These are phyloP conservation scores for Drosophila borborema DNA, from an alignment of 2,888 invertebrate genomes.

Conservation along the genomic window DNA sequence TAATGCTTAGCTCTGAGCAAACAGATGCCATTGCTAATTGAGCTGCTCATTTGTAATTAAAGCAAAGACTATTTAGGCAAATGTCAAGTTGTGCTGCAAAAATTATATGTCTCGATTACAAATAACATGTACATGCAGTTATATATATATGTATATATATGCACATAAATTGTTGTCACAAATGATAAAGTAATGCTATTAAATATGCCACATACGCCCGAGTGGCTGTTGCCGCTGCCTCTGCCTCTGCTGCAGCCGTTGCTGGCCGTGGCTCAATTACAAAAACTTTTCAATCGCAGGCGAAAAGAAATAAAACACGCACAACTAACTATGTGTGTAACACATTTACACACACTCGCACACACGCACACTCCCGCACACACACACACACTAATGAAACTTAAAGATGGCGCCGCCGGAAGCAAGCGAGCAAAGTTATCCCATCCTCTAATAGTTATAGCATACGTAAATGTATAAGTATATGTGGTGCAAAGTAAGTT, in stretches of 20 bases:
- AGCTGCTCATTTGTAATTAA: constrained; percentile 47
- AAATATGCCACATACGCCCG: constrained; percentile 64
- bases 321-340: constrained; percentile 1
- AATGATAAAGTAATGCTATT: constrained; percentile 76
- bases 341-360: constrained; percentile 14
- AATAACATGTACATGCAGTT: neutral
- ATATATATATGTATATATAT: too few relatives aligned
- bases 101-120: constrained; percentile 13
- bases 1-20: neutral
- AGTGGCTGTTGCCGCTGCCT: constrained; percentile 6
- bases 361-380: constrained; percentile 44
- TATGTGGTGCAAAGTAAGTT: constrained; percentile 68
- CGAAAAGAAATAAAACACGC: constrained; percentile 48
- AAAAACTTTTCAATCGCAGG: constrained; percentile 55
- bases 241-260: neutral
- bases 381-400: constrained; percentile 68
- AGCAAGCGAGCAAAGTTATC: constrained; percentile 49
- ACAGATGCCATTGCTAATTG: constrained; percentile 25
- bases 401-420: constrained; percentile 79
- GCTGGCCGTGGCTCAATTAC: constrained; percentile 65
- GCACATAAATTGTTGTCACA: constrained; percentile 61
- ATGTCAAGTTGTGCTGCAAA: constrained; percentile 26
- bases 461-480: constrained; percentile 30
- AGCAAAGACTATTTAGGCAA: constrained; percentile 37
- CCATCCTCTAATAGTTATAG: constrained; percentile 27